Conservation (phyloP, 2,113 vertebrate species). For the Agapornis roseicollis region DNA sequence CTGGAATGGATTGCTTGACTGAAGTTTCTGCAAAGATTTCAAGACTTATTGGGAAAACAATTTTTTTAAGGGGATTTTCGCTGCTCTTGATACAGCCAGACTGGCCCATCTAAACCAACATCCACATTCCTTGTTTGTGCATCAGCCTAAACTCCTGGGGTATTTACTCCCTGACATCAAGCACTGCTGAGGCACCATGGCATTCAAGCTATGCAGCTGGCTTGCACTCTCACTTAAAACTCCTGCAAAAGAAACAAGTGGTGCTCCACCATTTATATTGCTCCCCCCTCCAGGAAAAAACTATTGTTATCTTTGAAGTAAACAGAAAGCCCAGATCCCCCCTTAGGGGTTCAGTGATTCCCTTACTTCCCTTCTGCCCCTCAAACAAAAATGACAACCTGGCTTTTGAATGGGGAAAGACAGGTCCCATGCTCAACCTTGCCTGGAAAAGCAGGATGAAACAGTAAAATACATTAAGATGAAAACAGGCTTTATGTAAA, state of each 20-base stretch:
- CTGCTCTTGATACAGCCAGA: not conserved
- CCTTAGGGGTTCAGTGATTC: not conserved
- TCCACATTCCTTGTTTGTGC: not conserved
- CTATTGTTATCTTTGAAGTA: not conserved
- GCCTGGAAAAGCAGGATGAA: not conserved
- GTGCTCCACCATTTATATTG: accelerated
- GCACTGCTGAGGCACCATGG: not conserved
- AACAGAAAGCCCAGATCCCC: not conserved
- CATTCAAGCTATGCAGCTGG: not conserved
- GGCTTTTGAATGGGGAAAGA: not conserved
- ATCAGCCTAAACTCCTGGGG: not conserved
- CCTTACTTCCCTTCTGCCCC: not conserved
- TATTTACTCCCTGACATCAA: not conserved
- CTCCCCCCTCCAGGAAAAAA: not conserved
- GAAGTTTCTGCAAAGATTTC: slow-evolving; percentile 26
- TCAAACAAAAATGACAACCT: not conserved
- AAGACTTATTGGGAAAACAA: not conserved
- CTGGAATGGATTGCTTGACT: slow-evolving; percentile 47
- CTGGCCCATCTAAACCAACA: not conserved
- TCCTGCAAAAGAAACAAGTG: not conserved
- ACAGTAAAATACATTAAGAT: not conserved
- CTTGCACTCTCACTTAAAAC: not conserved
- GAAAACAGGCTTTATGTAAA: not conserved
- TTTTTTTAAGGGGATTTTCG: not conserved
- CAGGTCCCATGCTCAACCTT: not conserved